These are phyloP conservation scores for Sebastes trivittatus DNA, from an alignment of 2,797 vertebrate species.

Conservation along the genomic window DNA sequence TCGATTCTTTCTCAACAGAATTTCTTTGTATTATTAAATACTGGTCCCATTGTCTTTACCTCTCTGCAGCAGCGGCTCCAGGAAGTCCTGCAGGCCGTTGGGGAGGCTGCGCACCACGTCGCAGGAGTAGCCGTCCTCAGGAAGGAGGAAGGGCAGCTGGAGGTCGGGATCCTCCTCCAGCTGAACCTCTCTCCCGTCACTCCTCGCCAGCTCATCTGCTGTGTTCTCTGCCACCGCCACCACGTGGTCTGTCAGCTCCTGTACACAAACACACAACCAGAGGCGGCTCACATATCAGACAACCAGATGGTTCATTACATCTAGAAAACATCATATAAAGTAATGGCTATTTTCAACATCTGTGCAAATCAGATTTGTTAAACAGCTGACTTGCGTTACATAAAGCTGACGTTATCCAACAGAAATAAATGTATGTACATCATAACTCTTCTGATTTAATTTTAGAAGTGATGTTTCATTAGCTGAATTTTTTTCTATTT, in stretches of 20 bases:
- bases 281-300: background rate
- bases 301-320: background rate
- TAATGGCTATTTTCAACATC: background rate
- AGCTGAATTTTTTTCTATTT: background rate
- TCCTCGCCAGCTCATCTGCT: slow-evolving; percentile 94
- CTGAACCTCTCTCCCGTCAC: slow-evolving; percentile 94
- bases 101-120: slow-evolving; percentile 97
- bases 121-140: slow-evolving; percentile 98
- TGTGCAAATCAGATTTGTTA: background rate
- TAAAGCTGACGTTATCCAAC: background rate
- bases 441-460: background rate
- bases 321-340: background rate
- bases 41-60: slow-evolving; percentile 69
- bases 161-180: slow-evolving; percentile 97
- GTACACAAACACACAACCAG: background rate
- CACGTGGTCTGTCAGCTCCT: slow-evolving; percentile 96
- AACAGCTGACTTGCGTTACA: background rate
- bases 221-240: slow-evolving; percentile 97
- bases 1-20: background rate
- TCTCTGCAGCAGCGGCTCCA: slow-evolving; percentile 96
- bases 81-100: slow-evolving; percentile 96
- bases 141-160: slow-evolving; percentile 96
- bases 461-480: background rate
- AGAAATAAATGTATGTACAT: background rate
- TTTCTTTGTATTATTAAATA: background rate